Conservation (phyloP, 30 jellyfish, hydroid and myxozoan genomes). For the Aurelia aurita region DNA sequence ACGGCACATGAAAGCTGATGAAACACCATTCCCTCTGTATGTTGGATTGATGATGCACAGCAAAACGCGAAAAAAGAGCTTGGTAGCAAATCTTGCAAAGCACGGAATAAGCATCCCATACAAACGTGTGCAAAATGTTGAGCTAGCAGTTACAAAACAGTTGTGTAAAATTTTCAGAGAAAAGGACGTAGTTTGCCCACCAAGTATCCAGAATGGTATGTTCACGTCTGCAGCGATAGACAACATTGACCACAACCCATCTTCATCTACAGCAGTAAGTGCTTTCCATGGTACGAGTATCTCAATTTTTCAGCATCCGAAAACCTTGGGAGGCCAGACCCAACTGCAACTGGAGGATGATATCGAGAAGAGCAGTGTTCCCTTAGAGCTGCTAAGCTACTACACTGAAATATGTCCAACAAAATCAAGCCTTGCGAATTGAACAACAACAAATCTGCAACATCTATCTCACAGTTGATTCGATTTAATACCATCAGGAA, state of each 20-base stretch:
- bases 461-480: constrained; percentile 19
- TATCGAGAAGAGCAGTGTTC: constrained; percentile 3
- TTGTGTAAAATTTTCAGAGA: constrained; percentile 9
- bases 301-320: constrained; percentile 41
- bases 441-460: background rate
- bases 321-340: background rate
- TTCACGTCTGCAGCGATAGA: constrained; percentile 52
- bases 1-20: constrained; percentile 20
- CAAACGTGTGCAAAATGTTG: constrained; percentile 13
- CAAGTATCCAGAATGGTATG: constrained; percentile 11
- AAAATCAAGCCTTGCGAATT: background rate
- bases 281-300: constrained; percentile 61
- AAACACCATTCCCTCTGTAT: constrained; percentile 50
- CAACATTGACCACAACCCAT: constrained; percentile 57
- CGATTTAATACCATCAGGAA: constrained; percentile 6
- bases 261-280: constrained; percentile 27
- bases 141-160: constrained; percentile 19
- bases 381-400: background rate
- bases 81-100: constrained; percentile 32
- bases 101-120: constrained; percentile 30
- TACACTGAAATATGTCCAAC: constrained; percentile 9
- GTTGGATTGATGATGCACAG: constrained; percentile 31
- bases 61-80: constrained; percentile 18
- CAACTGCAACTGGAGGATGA: background rate
- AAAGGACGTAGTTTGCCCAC: constrained; percentile 44